Evolutionary conservation across 2,113 vertebrate genomes (phyloP), one percentile per base, ranked within the genome.

Genomic region (Cephalopholis sonnerati): DNA sequence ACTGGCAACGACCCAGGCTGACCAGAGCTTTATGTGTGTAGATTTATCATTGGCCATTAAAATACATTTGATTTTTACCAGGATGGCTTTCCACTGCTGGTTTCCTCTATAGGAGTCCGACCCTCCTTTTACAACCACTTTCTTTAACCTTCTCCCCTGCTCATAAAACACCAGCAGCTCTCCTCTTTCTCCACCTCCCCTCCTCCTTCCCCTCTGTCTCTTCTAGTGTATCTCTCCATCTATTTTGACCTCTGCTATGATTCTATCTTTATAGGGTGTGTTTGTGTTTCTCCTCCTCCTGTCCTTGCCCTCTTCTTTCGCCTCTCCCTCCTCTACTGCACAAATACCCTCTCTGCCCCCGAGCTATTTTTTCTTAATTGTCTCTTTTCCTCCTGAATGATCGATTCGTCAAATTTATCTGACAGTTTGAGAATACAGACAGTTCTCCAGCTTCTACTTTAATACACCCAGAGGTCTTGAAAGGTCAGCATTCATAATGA

Each of bases 11-110:
- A 59, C 65, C 58, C 59, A 57, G 81, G 9, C 77, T 79, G 80
- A 77, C 74, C 82, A 16, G 18, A 50, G 64, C 61, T 89, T 89
- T 93, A 89, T 87, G 85, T 67, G 75, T 78, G 77, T 74, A 80
- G 87, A 95, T 95, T 95, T 93, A 95, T 94, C 85, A 83, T 57
- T 62, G 69, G 72, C 87, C 83, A 91, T 95, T 94, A 95, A 95
- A 94, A 94, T 76, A 90, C 89, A 92, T 93, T 94, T 91, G 90
- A 93, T 93, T 94, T 92, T 94, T 89, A 93, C 75, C 84, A 7
- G 70, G 74, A 85, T 74, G 84, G 64, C 76, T 86, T 71, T 84
- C 44, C 61, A 39, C 61, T 85, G 87, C 81, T 62, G 79, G 71
- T 76, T 86, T 85, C 87, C 82, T 89, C 78, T 71, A 82, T 20